Evolutionary conservation across 2,888 invertebrate genomes (phyloP).

Genomic region (Willowsia nigromaculata): DNA sequence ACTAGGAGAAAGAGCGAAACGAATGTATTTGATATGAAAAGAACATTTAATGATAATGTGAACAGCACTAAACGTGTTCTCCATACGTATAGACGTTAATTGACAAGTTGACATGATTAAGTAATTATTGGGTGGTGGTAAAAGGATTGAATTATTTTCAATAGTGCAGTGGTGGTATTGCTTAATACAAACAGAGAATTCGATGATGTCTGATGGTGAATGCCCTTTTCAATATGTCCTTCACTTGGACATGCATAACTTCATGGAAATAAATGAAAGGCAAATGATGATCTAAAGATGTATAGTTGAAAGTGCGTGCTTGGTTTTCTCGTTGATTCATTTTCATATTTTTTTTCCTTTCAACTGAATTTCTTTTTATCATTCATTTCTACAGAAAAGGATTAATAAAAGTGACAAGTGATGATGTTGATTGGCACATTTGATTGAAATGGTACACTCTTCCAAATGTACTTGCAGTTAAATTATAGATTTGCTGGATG

Average conservation of each 20-base stretch:
- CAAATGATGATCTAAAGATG: background rate
- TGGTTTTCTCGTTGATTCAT: slow-evolving; percentile 25
- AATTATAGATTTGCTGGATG: slow-evolving; percentile 27
- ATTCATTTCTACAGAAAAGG: background rate
- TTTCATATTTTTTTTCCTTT: background rate
- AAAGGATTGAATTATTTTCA: slow-evolving; percentile 34
- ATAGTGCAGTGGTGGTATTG: background rate
- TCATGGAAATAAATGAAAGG: slow-evolving; percentile 23
- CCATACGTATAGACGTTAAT: slow-evolving; percentile 58
- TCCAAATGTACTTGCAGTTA: background rate
- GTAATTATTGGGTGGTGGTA: slow-evolving; percentile 70
- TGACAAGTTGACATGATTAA: slow-evolving; percentile 71
- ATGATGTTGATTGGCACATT: slow-evolving; percentile 39
- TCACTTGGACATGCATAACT: background rate
- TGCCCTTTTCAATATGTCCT: background rate
- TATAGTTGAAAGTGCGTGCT: background rate
- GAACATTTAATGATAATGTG: slow-evolving; percentile 9
- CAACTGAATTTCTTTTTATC: slow-evolving; percentile 40
- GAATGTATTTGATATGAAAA: slow-evolving; percentile 36
- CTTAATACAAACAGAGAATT: background rate
- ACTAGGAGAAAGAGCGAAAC: slow-evolving; percentile 19
- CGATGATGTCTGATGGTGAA: background rate
- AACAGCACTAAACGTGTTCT: slow-evolving; percentile 54
- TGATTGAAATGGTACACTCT: slow-evolving; percentile 44
- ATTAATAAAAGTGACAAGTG: slow-evolving; percentile 24